phyloP scores from a whole-genome alignment of 2,113 vertebrate species.

The Oryzias javanicus region DNA sequence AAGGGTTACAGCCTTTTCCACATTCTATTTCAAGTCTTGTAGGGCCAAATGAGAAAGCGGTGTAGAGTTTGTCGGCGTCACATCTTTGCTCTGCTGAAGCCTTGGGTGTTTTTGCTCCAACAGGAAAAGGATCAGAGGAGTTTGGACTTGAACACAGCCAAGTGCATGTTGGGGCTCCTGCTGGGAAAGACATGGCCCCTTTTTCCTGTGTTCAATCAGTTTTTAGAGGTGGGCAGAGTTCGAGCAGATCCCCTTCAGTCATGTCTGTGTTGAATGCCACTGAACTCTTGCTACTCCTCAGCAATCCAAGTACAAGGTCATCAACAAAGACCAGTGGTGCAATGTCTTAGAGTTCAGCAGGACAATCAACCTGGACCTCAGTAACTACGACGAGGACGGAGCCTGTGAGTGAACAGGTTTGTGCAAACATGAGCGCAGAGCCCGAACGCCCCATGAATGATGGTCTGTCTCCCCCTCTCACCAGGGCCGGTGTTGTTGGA shows the following conservation, averaged over 20 bases:
- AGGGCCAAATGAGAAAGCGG: too few relatives aligned
- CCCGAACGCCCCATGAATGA: neutral
- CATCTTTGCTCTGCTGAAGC: constrained; percentile 4
- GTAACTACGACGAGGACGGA: constrained; percentile 98
- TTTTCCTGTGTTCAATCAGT: constrained; percentile 98
- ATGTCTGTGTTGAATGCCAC: neutral
- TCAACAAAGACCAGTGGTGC: constrained; percentile 99
- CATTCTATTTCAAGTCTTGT: neutral
- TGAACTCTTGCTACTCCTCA: constrained; percentile 57
- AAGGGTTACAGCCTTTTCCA: neutral
- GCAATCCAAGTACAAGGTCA: constrained; percentile 99
- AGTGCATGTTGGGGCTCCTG: constrained; percentile 98
- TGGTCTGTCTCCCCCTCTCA: constrained; percentile 26
- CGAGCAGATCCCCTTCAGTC: neutral
- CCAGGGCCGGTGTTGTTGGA: constrained; percentile 99
- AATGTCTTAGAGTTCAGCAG: constrained; percentile 99
- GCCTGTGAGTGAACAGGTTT: constrained; percentile 85
- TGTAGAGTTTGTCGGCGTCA: neutral
- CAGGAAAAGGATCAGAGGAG: constrained; percentile 99
- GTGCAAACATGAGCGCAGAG: neutral
- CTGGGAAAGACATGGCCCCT: constrained; percentile 98
- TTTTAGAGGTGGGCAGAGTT: constrained; percentile 87
- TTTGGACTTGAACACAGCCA: constrained; percentile 98
- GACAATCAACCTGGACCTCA: constrained; percentile 98
- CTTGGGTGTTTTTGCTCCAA: constrained; percentile 24